Base-by-base conservation (phyloP, 2,888 invertebrate genomes). In the Steinernema scapterisci region DNA sequence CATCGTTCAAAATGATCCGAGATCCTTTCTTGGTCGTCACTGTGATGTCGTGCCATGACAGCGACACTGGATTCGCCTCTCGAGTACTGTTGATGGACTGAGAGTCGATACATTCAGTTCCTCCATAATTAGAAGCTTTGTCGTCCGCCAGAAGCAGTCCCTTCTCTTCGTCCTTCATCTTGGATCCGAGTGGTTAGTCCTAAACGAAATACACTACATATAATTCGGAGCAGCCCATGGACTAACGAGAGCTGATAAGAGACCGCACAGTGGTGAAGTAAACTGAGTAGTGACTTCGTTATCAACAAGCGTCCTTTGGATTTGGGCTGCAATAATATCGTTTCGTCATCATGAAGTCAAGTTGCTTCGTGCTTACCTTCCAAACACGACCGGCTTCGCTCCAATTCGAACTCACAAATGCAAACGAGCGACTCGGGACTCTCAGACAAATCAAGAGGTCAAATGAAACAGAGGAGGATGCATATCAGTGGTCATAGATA, bases 21-120 rank as follows among this genome's bases (percentile, higher is more conserved):
- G 74, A 63, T 23, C 77, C 46, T 51, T 80, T 78, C 19, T 71
- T 56, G 16, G 77, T 75, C 9, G 25, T 63, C 19, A 82, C 83
- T 73, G 77, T 74, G 3, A 84, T 75, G 72, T 82, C 78, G 73
- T 83, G 82, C 85, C 85, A 85, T 5, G 81, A 77, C 7, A 84
- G 70, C 9, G 81, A 80, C 5, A 84, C 80, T 2, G 84, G 83
- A 31, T 63, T 63, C 25, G 13, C 16, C n/a, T 63, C 63, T 1
- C 19, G 27, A 2, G 16, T 13, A 13, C 38, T 63, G 27, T 63
- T 38, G 38, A 38, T 63, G 16, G 63, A 27, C 11, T 63, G 16
- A 13, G 63, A 9, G 38, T 63, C 63, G 63, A 63, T 27, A 16
- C 21, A 38, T 27, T 63, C 25, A 13, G 27, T 25, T 11, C 63